Evolutionary conservation across 1,140 invertebrate species (phyloP), one percentile per base, ranked within the genome.

Genomic region (Danaus plexippus): DNA sequence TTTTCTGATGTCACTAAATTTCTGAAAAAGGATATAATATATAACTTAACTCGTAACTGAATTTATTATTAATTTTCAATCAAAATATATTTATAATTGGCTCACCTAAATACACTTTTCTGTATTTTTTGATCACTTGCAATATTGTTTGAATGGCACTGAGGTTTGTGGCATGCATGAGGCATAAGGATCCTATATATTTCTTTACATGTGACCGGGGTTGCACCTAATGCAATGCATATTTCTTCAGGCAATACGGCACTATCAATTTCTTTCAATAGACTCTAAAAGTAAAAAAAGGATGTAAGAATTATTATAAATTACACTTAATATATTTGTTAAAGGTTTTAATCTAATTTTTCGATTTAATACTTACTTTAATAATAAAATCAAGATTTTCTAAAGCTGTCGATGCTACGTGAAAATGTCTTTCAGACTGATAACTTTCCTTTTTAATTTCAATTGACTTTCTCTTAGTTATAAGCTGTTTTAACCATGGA

Each of bases 401-500:
- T 44, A 88, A 64, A 1, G 87, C 80, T 40, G 73, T 75, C 8
- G 84, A 85, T 22, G 81, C 79, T 2, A 71, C 59, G 42, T 71
- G 68, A 73, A 80, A 88, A 71, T 88, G 80, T 59, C 73, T 77
- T 64, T 84, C 77, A 32, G 85, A 87, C 44, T 81, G 74, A 63
- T 77, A 82, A 46, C 64, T 74, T 22, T 87, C 87, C 13, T 78
- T 83, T 32, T 55, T 58, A n/a, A 72, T 59, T 54, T 65, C 57
- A 54, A 40, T 32, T 9, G 61, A 64, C 11, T 75, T 82, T 55
- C 75, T 83, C 47, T 80, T 87, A 43, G 73, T 85, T 11, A 88
- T 67, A 15, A 87, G 57, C 66, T 85, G 79, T 65, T 87, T 88
- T 43, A 88, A 63, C 75, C 81, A 86, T 54, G 83, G 80, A 64